These are phyloP conservation scores for Microtus montanus DNA, from an alignment of 2,113 vertebrate species.

Conservation along the genomic window DNA sequence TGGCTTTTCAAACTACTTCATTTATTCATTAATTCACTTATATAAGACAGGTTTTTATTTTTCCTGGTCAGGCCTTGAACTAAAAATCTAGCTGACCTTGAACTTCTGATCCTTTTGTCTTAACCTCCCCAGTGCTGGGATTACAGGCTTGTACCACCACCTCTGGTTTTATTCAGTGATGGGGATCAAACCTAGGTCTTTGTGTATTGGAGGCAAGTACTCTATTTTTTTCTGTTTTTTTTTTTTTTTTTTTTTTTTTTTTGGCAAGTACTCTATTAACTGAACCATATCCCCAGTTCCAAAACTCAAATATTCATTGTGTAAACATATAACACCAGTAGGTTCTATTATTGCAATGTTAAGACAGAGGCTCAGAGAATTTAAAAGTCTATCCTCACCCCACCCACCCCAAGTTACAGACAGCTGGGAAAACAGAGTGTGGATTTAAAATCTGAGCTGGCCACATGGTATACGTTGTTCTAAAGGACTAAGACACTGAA, in stretches of 20 bases:
- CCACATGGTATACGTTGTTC: slow-evolving; percentile 10
- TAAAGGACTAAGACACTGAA: slow-evolving; percentile 21
- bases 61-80: not conserved
- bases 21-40: not conserved
- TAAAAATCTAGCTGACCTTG: not conserved
- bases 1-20: not conserved
- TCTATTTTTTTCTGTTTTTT: not conserved
- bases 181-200: not conserved
- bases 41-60: not conserved
- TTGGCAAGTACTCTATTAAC: not conserved
- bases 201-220: not conserved
- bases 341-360: not conserved
- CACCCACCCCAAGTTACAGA: not conserved
- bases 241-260: too few species aligned
- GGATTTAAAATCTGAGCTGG: not conserved
- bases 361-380: not conserved
- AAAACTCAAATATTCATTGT: not conserved
- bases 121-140: not conserved
- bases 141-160: not conserved
- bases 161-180: not conserved
- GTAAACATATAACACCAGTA: not conserved
- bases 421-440: not conserved
- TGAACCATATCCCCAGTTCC: not conserved
- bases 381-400: not conserved
- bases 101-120: not conserved